phyloP scores from a whole-genome alignment of 2,888 invertebrate species.

The Operophtera brumata region DNA sequence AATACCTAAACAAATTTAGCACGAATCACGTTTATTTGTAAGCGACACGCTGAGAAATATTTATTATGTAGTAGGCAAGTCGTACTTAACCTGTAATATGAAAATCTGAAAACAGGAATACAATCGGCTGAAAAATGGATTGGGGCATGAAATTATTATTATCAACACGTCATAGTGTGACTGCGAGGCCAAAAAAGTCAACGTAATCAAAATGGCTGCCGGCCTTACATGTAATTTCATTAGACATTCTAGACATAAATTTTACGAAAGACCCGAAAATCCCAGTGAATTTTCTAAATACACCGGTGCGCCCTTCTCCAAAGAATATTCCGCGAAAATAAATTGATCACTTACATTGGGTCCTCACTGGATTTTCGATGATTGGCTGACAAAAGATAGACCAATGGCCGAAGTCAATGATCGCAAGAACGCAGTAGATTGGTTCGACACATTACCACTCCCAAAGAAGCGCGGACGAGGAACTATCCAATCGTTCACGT shows the following conservation, averaged over 20 bases:
- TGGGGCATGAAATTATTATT: slow-evolving; percentile 36
- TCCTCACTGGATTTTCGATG: slow-evolving; percentile 88
- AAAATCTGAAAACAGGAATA: not conserved
- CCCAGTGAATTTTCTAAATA: slow-evolving; percentile 14
- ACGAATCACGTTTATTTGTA: too few species aligned
- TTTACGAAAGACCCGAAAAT: slow-evolving; percentile 39
- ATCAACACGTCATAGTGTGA: slow-evolving; percentile 57
- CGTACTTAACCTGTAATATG: too few species aligned
- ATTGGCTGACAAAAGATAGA: slow-evolving; percentile 93
- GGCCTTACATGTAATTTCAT: slow-evolving; percentile 59
- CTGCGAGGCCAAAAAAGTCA: slow-evolving; percentile 58
- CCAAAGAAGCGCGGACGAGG: slow-evolving; percentile 71
- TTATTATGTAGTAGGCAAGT: too few species aligned
- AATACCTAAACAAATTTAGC: too few species aligned
- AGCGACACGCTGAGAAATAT: too few species aligned
- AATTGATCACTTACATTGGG: slow-evolving; percentile 77
- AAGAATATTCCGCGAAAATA: slow-evolving; percentile 62
- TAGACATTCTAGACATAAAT: slow-evolving; percentile 41
- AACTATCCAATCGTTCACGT: slow-evolving; percentile 72
- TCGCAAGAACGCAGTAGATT: slow-evolving; percentile 87
- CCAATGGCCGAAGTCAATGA: slow-evolving; percentile 90
- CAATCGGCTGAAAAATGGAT: not conserved
- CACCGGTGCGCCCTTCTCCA: slow-evolving; percentile 49
- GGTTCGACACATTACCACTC: slow-evolving; percentile 84
- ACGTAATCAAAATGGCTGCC: slow-evolving; percentile 76